Evolutionary conservation across 2,797 vertebrate species (phyloP).

Genomic region (Eulemur mongoz): DNA sequence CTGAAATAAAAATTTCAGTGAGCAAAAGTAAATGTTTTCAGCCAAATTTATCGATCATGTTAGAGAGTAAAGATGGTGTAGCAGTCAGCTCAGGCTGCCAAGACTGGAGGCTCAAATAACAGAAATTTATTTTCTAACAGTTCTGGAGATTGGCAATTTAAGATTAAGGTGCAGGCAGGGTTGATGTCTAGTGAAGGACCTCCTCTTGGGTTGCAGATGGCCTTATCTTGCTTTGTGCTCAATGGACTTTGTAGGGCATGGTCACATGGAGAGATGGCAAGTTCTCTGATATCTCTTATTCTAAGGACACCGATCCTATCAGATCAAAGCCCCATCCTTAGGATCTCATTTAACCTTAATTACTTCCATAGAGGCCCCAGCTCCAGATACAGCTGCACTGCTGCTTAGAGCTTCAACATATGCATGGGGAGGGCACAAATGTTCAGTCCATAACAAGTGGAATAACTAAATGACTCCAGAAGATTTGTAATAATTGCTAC

Average conservation of each 20-base stretch:
- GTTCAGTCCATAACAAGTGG: background rate
- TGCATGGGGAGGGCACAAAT: background rate
- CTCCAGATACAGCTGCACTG: background rate
- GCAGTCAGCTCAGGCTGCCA: background rate
- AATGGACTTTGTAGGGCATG: background rate
- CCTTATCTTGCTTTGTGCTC: background rate
- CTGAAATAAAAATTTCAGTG: background rate
- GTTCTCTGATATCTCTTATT: background rate
- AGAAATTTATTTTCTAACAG: background rate
- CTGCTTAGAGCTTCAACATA: background rate
- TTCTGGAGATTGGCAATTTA: background rate
- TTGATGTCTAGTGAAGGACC: background rate
- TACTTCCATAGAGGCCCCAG: background rate
- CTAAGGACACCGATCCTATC: background rate
- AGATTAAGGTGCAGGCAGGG: background rate
- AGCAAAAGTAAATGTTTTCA: background rate
- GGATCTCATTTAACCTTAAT: background rate
- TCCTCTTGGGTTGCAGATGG: background rate
- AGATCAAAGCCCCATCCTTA: background rate
- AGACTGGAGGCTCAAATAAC: background rate
- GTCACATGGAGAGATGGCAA: background rate
- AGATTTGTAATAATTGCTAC: background rate
- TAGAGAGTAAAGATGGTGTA: background rate
- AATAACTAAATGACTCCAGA: background rate
- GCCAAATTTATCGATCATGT: background rate